Evolutionary conservation across 2,797 vertebrate species (phyloP).

Genomic region (Pangasius mekongensis): DNA sequence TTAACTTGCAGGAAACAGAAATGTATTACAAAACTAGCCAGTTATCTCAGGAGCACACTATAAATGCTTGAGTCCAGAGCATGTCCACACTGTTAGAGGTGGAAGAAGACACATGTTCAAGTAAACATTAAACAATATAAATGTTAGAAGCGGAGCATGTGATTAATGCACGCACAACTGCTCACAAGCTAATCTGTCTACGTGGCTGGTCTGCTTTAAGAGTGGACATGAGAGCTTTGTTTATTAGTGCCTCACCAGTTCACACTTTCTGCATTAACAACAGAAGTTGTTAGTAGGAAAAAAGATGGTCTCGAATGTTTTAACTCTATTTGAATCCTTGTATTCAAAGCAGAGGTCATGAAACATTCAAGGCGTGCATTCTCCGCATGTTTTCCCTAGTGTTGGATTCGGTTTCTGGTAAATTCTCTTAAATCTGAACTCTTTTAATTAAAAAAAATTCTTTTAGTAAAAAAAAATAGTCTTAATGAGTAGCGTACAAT

Average conservation of each 20-base stretch:
- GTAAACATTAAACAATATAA: background rate
- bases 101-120: background rate
- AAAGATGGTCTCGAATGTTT: background rate
- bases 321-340: constrained; percentile 4
- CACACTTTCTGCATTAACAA: background rate
- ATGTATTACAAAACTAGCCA: background rate
- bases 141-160: background rate
- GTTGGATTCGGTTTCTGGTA: background rate
- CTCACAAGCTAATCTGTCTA: background rate
- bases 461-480: background rate
- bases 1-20: background rate
- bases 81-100: too few relatives aligned
- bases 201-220: background rate
- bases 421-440: background rate
- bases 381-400: background rate
- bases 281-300: background rate
- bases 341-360: background rate
- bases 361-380: background rate
- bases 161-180: background rate
- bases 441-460: background rate
- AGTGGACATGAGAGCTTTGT: background rate
- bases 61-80: too few relatives aligned
- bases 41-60: background rate
- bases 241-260: background rate
- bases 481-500: background rate